These are phyloP conservation scores for Lepidocyrtinus sp. DNA, from an alignment of 2,888 invertebrate species.

Conservation along the genomic window DNA sequence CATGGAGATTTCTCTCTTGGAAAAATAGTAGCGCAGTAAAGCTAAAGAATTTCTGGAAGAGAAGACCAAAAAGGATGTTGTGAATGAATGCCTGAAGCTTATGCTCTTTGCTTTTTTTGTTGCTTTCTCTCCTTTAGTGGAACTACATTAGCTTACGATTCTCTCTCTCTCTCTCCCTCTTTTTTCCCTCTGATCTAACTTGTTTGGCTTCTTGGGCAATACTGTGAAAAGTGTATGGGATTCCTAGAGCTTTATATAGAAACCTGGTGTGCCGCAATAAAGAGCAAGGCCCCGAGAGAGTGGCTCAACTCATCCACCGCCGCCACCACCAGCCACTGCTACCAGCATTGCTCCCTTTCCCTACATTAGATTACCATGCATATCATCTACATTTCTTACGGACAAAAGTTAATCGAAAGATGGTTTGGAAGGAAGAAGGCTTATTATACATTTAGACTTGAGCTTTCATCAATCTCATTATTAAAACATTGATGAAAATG, in stretches of 20 bases:
- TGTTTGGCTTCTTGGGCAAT: conserved; percentile 55
- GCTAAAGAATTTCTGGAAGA: conserved; percentile 9
- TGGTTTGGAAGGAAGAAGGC: no score
- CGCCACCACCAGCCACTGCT: conserved; percentile 10
- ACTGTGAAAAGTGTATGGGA: conserved; percentile 58
- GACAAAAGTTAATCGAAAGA: no score
- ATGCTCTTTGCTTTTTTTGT: conserved; percentile 34
- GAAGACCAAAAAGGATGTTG: conserved; percentile 22
- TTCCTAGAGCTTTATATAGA: conserved; percentile 57
- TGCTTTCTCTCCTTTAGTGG: conserved; percentile 33
- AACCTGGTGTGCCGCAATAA: conserved; percentile 58
- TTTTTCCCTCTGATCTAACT: conserved; percentile 41
- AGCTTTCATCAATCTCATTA: not conserved
- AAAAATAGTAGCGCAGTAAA: not conserved
- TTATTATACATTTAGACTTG: no score
- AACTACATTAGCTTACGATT: conserved; percentile 11
- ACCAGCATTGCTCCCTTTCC: not conserved
- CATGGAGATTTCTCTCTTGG: conserved; percentile 27
- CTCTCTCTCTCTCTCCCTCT: conserved; percentile 19
- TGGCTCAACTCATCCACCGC: conserved; percentile 22
- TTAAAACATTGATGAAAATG: not conserved
- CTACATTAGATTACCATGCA: not conserved
- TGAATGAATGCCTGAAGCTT: conserved; percentile 45
- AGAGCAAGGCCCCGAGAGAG: conserved; percentile 58
- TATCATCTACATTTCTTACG: not conserved